These are phyloP conservation scores for Petrolisthes manimaculis DNA, from an alignment of 2,888 invertebrate genomes.

Conservation along the genomic window DNA sequence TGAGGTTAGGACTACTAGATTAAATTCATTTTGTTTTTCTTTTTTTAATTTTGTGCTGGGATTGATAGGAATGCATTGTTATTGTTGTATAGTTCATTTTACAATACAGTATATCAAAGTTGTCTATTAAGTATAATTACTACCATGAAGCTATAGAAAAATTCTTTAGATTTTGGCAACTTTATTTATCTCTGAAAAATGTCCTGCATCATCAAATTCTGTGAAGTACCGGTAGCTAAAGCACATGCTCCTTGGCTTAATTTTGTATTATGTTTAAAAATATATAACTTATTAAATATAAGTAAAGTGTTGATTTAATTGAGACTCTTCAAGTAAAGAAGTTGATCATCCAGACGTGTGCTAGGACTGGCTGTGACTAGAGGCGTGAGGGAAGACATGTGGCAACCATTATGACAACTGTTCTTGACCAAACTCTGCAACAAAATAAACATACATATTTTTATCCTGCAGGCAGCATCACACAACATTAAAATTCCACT, in stretches of 20 bases:
- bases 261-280: neutral
- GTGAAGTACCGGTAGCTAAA: neutral
- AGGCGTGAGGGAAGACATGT: conserved; percentile 50
- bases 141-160: no score
- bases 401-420: conserved; percentile 47
- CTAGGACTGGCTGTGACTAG: conserved; percentile 38
- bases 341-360: conserved; percentile 32
- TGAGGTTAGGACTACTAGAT: no score
- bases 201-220: neutral
- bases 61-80: no score
- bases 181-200: neutral
- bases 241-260: no score
- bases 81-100: no score
- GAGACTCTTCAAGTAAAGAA: neutral
- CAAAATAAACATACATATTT: neutral
- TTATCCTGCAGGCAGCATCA: neutral
- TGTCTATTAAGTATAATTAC: no score
- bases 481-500: neutral
- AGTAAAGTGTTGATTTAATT: neutral
- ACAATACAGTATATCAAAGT: no score
- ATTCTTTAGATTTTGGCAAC: no score
- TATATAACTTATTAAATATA: neutral
- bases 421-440: neutral
- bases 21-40: no score
- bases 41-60: no score